phyloP scores from a whole-genome alignment of 1,140 invertebrate species.

The Sitodiplosis mosellana region DNA sequence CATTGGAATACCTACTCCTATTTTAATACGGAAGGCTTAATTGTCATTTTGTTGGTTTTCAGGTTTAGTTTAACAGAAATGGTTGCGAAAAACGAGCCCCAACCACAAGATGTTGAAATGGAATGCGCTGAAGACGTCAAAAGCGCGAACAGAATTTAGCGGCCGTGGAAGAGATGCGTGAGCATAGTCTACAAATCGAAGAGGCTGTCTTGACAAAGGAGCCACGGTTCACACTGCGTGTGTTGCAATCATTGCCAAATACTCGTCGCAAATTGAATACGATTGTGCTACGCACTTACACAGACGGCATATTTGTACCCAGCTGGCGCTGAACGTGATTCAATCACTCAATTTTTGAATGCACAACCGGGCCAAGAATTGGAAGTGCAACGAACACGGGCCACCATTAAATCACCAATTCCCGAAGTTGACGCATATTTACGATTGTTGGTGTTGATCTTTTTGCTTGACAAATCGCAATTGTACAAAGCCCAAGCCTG shows the following conservation, averaged over 20 bases:
- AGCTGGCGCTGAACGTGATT: constrained; percentile 51
- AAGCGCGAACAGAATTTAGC: constrained; percentile 63
- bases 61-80: not conserved
- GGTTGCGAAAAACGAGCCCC: not conserved
- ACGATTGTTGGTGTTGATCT: constrained; percentile 77
- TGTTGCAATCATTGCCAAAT: constrained; percentile 67
- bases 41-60: too few relatives aligned
- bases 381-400: constrained; percentile 42
- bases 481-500: constrained; percentile 56
- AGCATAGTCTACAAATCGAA: constrained; percentile 87
- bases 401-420: constrained; percentile 50
- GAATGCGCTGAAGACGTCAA: constrained; percentile 40
- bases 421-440: constrained; percentile 96
- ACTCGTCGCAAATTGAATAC: constrained; percentile 77
- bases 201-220: constrained; percentile 89
- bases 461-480: constrained; percentile 73
- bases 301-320: constrained; percentile 70
- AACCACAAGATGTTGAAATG: constrained; percentile 49
- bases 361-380: constrained; percentile 52
- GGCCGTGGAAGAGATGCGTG: constrained; percentile 74
- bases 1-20: too few relatives aligned
- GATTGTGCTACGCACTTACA: constrained; percentile 57
- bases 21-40: too few relatives aligned
- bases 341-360: constrained; percentile 51
- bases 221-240: constrained; percentile 77